Conservation (phyloP, 2,888 invertebrate species). For the Punctoribates punctum region DNA sequence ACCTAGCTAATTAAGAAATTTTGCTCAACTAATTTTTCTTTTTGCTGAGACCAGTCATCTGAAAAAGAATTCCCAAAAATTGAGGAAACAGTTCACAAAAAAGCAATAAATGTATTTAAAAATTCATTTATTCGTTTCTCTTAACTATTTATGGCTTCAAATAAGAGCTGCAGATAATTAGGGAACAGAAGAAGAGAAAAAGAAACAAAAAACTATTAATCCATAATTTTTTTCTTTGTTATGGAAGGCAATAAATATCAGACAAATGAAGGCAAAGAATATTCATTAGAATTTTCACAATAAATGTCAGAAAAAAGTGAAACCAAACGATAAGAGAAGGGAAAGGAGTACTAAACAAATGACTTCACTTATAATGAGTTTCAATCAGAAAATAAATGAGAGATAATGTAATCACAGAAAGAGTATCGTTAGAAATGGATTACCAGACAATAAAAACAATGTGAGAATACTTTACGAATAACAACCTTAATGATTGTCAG, state of each 20-base stretch:
- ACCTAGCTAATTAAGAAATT: no score
- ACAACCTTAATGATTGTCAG: constrained; percentile 8
- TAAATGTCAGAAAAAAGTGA: not conserved
- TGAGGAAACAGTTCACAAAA: not conserved
- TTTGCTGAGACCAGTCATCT: no score
- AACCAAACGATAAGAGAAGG: not conserved
- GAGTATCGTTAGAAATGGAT: constrained; percentile 17
- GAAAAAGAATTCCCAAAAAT: no score
- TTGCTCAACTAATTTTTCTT: no score
- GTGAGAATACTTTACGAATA: not conserved
- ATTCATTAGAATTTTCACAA: not conserved
- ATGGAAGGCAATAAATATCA: not conserved
- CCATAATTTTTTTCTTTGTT: not conserved
- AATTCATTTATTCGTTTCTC: not conserved
- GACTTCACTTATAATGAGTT: no score
- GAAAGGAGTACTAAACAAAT: not conserved
- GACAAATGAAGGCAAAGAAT: no score
- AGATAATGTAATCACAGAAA: not conserved
- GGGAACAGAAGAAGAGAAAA: not conserved
- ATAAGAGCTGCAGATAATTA: not conserved
- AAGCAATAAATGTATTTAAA: not conserved
- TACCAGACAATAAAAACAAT: constrained; percentile 9
- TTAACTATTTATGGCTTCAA: not conserved
- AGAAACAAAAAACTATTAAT: not conserved
- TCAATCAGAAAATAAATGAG: not conserved